Conservation (phyloP, 2,888 invertebrate genomes). For the Tuta absoluta region DNA sequence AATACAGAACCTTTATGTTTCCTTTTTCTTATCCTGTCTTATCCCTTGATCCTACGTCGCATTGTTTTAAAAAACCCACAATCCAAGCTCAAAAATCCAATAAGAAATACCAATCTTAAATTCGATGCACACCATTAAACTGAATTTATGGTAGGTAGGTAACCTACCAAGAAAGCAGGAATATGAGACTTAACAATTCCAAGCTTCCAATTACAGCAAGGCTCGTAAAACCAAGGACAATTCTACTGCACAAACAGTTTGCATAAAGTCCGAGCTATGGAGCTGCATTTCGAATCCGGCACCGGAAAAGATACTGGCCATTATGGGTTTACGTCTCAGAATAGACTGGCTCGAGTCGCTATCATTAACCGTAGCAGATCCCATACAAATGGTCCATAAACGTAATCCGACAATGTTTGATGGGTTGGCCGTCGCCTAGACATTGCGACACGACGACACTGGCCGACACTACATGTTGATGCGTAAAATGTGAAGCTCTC, state of each 20-base stretch:
- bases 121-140: not conserved
- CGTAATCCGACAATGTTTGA: slow-evolving; percentile 74
- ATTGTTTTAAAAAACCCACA: not conserved
- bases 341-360: slow-evolving; percentile 62
- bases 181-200: slow-evolving; percentile 12
- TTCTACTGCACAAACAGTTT: slow-evolving; percentile 20
- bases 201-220: slow-evolving; percentile 8
- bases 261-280: slow-evolving; percentile 15
- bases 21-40: slow-evolving; percentile 7
- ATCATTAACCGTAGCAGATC: slow-evolving; percentile 73
- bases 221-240: slow-evolving; percentile 16
- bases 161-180: slow-evolving; percentile 16
- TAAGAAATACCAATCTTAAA: not conserved
- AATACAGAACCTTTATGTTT: slow-evolving; percentile 9
- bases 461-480: not conserved
- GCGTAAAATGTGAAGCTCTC: not conserved
- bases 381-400: slow-evolving; percentile 74
- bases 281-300: slow-evolving; percentile 8
- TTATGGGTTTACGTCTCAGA: slow-evolving; percentile 40
- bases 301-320: slow-evolving; percentile 17
- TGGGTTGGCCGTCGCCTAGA: slow-evolving; percentile 52
- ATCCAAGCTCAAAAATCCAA: slow-evolving; percentile 6
- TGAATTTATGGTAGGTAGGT: not conserved
- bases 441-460: slow-evolving; percentile 52
- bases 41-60: not conserved